Evolutionary conservation across 1,140 invertebrate species (phyloP), one percentile per base, ranked within the genome.

Genomic region (Drosophila bipectinata): DNA sequence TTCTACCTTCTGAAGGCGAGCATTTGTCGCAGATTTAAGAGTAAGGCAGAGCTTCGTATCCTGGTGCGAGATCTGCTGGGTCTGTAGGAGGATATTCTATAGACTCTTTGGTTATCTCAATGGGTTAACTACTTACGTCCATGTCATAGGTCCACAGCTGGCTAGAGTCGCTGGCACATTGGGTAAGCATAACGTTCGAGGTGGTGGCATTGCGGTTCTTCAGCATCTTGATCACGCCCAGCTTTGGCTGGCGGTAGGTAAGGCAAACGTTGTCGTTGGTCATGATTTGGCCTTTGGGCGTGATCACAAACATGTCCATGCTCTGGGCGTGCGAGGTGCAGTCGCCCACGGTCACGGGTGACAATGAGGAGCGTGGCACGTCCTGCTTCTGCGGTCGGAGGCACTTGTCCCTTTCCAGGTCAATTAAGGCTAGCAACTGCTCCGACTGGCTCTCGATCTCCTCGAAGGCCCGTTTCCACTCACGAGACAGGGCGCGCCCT

Each of bases 291-390:
- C 95, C 95, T 49, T 94, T 93, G 44, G 93, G 92, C 1, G 94
- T 95, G 82, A 96, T 95, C 3, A 97, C 94, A 89, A 97, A 97
- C 93, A 96, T 94, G 89, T 97, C 96, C 72, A 94, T 93, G 12
- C 94, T 92, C 51, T 93, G 92, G 18, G 92, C 81, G 62, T 92
- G 91, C 0, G 71, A 90, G 59, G 55, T 92, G 63, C 77, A 90
- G 21, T 92, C 91, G 12, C 93, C 93, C 0, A 95, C 80, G 8
- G 93, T 92, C 0, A 95, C 94, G 4, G 94, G 92, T 3, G 96
- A 80, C 10, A 89, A 49, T 2, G 91, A 72, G 7, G 85, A 69
- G 14, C 85, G 77, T 8, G 73, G 79, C 14, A 72, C 76, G 54
- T 89, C 84, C 14, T 87, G 75, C n/a, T 79, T 67, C 0, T 77